Conservation (phyloP, 2,113 vertebrate species). For the Chloropsis cyanopogon region DNA sequence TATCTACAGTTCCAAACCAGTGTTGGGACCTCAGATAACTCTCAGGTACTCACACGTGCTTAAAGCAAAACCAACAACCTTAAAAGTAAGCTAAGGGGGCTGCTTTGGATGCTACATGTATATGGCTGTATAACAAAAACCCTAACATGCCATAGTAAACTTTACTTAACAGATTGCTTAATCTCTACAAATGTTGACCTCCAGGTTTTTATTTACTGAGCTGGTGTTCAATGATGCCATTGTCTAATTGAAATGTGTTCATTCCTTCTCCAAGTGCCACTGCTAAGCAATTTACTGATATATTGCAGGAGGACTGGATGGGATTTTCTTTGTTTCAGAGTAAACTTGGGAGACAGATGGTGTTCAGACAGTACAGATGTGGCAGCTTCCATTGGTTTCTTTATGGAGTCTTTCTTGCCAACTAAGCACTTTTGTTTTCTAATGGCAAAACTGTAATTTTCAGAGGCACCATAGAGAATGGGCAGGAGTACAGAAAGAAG, state of each 20-base stretch:
- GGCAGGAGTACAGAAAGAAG: not conserved
- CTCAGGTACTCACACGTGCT: not conserved
- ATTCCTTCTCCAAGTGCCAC: slow-evolving; percentile 43
- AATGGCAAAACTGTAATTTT: slow-evolving; percentile 19
- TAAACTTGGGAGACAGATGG: slow-evolving; percentile 67
- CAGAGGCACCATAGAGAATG: not conserved
- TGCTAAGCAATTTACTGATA: slow-evolving; percentile 50
- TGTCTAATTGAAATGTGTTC: slow-evolving; percentile 61
- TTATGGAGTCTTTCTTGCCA: slow-evolving; percentile 54
- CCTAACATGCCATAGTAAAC: not conserved
- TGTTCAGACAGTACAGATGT: slow-evolving; percentile 56
- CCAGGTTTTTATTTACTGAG: slow-evolving; percentile 39
- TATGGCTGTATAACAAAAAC: not conserved
- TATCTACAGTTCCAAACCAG: not conserved
- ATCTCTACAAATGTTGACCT: slow-evolving; percentile 55
- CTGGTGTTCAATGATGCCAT: slow-evolving; percentile 42
- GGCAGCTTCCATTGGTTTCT: slow-evolving; percentile 44
- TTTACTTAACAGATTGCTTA: slow-evolving; percentile 67
- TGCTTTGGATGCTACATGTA: not conserved
- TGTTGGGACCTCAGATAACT: not conserved
- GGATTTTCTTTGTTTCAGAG: slow-evolving; percentile 43
- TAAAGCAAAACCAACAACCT: not conserved
- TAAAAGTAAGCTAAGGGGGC: not conserved
- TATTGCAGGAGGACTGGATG: slow-evolving; percentile 20
- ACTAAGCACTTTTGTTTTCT: slow-evolving; percentile 28